These are phyloP conservation scores for Sphenodon punctatus DNA, from an alignment of 2,797 vertebrate genomes.

Conservation along the genomic window DNA sequence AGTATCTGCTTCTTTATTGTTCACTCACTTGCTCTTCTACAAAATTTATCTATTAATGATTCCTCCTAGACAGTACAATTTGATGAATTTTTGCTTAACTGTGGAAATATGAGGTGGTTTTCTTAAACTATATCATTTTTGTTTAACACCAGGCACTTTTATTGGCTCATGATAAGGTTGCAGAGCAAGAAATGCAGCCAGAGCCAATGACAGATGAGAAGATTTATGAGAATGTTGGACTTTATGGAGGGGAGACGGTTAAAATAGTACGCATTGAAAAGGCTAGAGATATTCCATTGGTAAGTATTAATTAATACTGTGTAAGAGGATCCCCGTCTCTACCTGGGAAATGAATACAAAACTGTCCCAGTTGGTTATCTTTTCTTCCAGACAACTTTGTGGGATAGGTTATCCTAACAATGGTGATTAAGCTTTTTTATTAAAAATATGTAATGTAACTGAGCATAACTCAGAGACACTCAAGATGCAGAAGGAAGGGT, in stretches of 20 bases:
- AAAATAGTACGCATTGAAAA: conserved; percentile 97
- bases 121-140: conserved; percentile 46
- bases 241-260: conserved; percentile 93
- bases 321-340: background rate
- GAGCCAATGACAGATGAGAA: conserved; percentile 82
- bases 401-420: background rate
- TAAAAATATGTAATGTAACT: no score
- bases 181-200: conserved; percentile 92
- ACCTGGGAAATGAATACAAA: background rate
- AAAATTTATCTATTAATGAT: background rate
- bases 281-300: conserved; percentile 92
- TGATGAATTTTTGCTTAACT: background rate
- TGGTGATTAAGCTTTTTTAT: background rate
- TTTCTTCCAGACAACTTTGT: background rate
- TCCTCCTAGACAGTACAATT: background rate
- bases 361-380: background rate
- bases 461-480: no score
- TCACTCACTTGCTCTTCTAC: background rate
- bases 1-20: no score
- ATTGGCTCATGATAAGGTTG: conserved; percentile 92
- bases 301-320: conserved; percentile 73
- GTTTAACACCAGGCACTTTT: conserved; percentile 84
- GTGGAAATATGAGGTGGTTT: conserved; percentile 11
- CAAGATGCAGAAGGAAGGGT: no score
- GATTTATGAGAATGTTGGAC: conserved; percentile 85